A percentile compares a stretch with the other conserved stretches of the same genome.
These are phyloP conservation scores for Ceratitis capitata DNA, from an alignment of 1,140 invertebrate species.

Conservation along the genomic window DNA sequence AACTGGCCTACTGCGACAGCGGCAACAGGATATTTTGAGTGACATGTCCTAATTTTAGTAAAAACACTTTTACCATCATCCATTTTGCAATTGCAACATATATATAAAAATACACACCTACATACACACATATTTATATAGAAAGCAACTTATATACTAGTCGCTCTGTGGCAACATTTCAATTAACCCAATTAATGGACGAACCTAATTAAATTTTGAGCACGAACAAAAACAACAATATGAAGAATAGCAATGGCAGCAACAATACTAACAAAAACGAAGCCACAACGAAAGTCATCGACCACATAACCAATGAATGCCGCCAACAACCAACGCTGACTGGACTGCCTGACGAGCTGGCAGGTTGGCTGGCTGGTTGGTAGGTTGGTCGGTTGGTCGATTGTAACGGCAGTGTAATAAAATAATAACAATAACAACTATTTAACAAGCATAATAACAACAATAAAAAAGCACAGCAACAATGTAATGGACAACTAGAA, in stretches of 20 bases:
- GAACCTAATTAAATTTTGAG: constrained; percentile 64
- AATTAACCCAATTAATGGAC: constrained; percentile 66
- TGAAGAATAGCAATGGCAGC: neutral
- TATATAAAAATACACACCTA: neutral
- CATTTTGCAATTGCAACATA: neutral
- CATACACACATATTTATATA: neutral
- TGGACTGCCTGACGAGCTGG: neutral
- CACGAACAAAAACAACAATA: neutral
- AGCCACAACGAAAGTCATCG: constrained; percentile 33
- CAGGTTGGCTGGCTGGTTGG: no score
- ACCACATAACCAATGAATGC: neutral
- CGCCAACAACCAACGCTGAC: neutral
- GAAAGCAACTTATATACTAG: neutral
- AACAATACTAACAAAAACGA: neutral
- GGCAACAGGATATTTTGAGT: constrained; percentile 47
- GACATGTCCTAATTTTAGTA: constrained; percentile 63
- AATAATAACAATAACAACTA: neutral
- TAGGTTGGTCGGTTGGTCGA: no score
- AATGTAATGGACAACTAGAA: neutral
- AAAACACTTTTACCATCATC: constrained; percentile 60
- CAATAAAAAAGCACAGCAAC: neutral
- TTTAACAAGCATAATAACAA: neutral
- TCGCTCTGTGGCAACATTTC: constrained; percentile 49
- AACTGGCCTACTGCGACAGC: neutral
- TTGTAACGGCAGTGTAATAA: neutral